These are phyloP conservation scores for Spermophilus dauricus DNA, from an alignment of 2,113 vertebrate genomes.

Conservation along the genomic window DNA sequence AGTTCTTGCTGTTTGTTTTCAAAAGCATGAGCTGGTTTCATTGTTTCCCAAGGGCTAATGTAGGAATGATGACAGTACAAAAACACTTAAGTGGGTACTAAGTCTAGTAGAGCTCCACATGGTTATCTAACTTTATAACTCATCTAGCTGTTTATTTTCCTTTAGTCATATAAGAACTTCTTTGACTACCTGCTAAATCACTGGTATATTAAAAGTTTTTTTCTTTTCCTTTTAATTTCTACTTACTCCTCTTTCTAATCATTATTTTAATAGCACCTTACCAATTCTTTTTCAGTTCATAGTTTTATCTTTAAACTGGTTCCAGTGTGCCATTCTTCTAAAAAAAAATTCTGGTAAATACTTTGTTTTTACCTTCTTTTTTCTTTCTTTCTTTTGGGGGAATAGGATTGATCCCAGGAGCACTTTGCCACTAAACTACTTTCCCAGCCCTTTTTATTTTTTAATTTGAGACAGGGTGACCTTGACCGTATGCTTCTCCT, in stretches of 20 bases:
- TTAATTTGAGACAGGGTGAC: too few relatives aligned
- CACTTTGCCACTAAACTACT: too few relatives aligned
- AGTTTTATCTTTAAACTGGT: neutral
- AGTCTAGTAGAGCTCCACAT: neutral
- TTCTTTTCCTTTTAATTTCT: neutral
- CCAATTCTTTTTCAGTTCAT: neutral
- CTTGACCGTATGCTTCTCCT: too few relatives aligned
- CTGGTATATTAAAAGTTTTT: neutral
- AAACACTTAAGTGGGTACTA: neutral
- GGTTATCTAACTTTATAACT: neutral
- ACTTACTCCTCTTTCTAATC: neutral
- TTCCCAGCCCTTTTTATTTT: too few relatives aligned
- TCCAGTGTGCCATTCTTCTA: neutral
- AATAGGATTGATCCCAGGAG: too few relatives aligned
- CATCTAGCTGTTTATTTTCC: neutral
- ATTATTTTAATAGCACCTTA: neutral
- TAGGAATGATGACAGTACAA: neutral
- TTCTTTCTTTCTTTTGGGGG: too few relatives aligned
- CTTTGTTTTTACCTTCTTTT: neutral
- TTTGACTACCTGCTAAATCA: constrained; percentile 20
- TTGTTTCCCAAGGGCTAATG: neutral
- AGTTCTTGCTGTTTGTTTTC: constrained; percentile 21
- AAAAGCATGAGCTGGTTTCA: neutral
- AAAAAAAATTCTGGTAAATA: neutral
- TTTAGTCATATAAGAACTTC: neutral